phyloP scores from a whole-genome alignment of 1,140 invertebrate species.

The Pogonomyrmex barbatus region DNA sequence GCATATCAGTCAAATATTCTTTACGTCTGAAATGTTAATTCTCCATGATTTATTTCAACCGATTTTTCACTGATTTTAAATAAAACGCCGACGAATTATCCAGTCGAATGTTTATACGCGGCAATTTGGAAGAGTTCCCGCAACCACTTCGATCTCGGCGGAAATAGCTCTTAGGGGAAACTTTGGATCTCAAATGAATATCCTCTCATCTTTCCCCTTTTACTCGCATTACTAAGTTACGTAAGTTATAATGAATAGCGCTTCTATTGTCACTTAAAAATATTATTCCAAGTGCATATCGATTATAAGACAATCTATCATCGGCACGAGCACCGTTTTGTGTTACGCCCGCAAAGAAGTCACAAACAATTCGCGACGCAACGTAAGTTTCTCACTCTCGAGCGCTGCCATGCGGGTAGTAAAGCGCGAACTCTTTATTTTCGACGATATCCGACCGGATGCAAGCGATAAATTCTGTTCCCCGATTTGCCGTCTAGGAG shows the following conservation, averaged over 20 bases:
- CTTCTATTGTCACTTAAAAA: neutral
- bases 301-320: constrained; percentile 49
- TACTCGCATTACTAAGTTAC: constrained; percentile 30
- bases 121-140: constrained; percentile 31
- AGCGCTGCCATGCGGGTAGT: constrained; percentile 30
- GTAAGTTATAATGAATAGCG: neutral
- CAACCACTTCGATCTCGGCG: neutral
- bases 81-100: constrained; percentile 42
- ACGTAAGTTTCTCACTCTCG: constrained; percentile 36
- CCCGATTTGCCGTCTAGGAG: constrained; percentile 16
- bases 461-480: constrained; percentile 60
- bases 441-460: constrained; percentile 59
- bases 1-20: constrained; percentile 26
- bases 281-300: constrained; percentile 12
- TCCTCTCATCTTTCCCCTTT: neutral
- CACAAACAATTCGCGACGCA: constrained; percentile 47
- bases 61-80: constrained; percentile 18
- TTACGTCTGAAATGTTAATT: constrained; percentile 40
- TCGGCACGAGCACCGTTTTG: neutral
- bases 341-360: neutral
- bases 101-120: constrained; percentile 16
- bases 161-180: constrained; percentile 23
- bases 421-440: constrained; percentile 64
- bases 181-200: constrained; percentile 36
- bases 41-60: constrained; percentile 9